Percentiles rank a stretch among this genome's conserved stretches.
These are phyloP conservation scores for Pagetopsis macropterus DNA, from an alignment of 2,797 vertebrate genomes.

Conservation along the genomic window DNA sequence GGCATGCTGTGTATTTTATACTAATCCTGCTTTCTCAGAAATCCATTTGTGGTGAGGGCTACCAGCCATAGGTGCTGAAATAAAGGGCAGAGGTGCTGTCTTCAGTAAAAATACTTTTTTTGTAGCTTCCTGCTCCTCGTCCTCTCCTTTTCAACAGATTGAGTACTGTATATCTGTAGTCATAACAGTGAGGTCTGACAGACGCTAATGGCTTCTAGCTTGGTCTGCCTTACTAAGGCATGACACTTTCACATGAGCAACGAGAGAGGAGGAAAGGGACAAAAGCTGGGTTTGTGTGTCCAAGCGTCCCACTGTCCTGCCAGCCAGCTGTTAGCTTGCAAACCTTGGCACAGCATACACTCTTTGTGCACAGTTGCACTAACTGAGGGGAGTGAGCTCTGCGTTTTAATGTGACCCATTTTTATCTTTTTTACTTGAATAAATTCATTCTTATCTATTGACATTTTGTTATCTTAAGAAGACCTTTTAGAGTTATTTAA, in stretches of 20 bases:
- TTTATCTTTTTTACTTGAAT: slow-evolving; percentile 12
- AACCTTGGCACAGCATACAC: slow-evolving; percentile 44
- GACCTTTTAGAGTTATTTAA: slow-evolving; percentile 3
- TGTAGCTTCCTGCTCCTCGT: slow-evolving; percentile 37
- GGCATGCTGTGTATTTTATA: slow-evolving; percentile 32
- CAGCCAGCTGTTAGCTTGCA: slow-evolving; percentile 61
- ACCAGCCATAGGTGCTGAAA: slow-evolving; percentile 58
- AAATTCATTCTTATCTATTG: background rate
- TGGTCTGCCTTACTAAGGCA: slow-evolving; percentile 33
- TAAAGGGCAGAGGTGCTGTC: slow-evolving; percentile 41
- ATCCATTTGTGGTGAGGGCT: slow-evolving; percentile 54
- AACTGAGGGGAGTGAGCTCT: slow-evolving; percentile 2
- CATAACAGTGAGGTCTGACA: slow-evolving; percentile 71
- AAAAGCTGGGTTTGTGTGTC: slow-evolving; percentile 51
- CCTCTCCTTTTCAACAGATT: slow-evolving; percentile 48
- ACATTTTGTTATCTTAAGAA: slow-evolving; percentile 1
- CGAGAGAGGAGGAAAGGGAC: slow-evolving; percentile 17
- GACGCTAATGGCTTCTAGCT: slow-evolving; percentile 69
- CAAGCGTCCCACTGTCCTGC: slow-evolving; percentile 30
- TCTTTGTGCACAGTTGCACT: slow-evolving; percentile 43
- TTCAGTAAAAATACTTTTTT: slow-evolving; percentile 24
- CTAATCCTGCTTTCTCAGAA: slow-evolving; percentile 67
- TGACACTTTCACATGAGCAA: slow-evolving; percentile 47
- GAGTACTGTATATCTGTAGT: slow-evolving; percentile 59
- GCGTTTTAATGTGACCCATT: slow-evolving; percentile 30